These are phyloP conservation scores for Lacanobia oleracea DNA, from an alignment of 2,888 invertebrate species.

Conservation along the genomic window DNA sequence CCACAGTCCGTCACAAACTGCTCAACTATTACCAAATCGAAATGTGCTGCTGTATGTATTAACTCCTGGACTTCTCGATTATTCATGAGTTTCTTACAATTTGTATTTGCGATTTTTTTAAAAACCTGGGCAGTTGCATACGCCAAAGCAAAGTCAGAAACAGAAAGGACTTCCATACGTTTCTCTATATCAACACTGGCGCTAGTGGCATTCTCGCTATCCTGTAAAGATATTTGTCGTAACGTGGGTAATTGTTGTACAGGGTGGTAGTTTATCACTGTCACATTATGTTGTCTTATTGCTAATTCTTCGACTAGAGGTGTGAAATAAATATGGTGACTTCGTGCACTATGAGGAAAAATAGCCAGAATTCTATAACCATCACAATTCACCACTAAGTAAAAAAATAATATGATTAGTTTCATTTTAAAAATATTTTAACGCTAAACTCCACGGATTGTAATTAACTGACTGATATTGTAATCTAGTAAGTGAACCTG, in stretches of 20 bases:
- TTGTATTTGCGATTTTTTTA: slow-evolving; percentile 58
- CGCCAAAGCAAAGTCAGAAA: slow-evolving; percentile 50
- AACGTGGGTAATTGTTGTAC: slow-evolving; percentile 75
- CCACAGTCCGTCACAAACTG: slow-evolving; percentile 90
- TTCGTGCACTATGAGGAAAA: slow-evolving; percentile 73
- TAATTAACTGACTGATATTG: not conserved
- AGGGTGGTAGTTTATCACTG: slow-evolving; percentile 78
- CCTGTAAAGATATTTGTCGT: slow-evolving; percentile 74
- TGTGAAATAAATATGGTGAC: slow-evolving; percentile 69
- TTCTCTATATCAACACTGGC: slow-evolving; percentile 41
- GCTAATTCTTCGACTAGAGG: slow-evolving; percentile 70
- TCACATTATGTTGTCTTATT: slow-evolving; percentile 74
- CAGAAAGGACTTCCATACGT: slow-evolving; percentile 32
- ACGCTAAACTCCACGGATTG: not conserved
- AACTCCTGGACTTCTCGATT: slow-evolving; percentile 66
- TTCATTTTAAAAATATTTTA: slow-evolving; percentile 34
- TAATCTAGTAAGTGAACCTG: not conserved
- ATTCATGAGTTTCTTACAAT: slow-evolving; percentile 67
- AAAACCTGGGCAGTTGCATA: slow-evolving; percentile 44
- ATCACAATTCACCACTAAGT: slow-evolving; percentile 31
- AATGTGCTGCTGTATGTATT: slow-evolving; percentile 75
- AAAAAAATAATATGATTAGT: slow-evolving; percentile 13
- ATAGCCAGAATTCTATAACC: slow-evolving; percentile 69
- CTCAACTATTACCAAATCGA: slow-evolving; percentile 90
- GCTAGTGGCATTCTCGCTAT: slow-evolving; percentile 35